phyloP scores from a whole-genome alignment of 1,140 invertebrate species.

The Lamellibrachia luymesi region DNA sequence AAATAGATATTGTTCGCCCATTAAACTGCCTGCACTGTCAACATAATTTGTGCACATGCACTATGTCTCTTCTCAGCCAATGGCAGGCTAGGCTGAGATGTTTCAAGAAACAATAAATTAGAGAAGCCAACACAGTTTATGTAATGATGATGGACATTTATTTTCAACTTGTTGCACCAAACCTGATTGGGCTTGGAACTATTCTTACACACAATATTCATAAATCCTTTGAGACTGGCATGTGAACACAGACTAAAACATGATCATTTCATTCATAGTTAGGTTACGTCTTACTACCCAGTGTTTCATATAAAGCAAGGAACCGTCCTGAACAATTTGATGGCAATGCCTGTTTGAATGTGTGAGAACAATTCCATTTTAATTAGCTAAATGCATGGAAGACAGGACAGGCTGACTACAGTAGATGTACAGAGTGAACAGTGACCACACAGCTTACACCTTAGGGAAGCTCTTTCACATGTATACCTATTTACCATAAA shows the following conservation, averaged over 20 bases:
- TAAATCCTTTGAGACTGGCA: neutral
- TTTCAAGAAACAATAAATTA: neutral
- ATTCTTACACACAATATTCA: no score
- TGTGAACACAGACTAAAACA: neutral
- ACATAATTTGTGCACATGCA: no score
- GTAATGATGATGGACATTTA: neutral
- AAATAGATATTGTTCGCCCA: no score
- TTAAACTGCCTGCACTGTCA: no score
- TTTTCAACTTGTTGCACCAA: neutral
- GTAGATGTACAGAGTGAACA: no score
- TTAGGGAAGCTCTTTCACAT: neutral
- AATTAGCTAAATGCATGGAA: neutral
- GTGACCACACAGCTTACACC: no score
- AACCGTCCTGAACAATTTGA: neutral
- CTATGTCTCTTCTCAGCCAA: no score
- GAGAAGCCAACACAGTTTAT: neutral
- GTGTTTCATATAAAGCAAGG: neutral
- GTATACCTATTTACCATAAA: neutral
- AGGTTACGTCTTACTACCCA: neutral
- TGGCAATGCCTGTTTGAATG: neutral
- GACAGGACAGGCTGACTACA: neutral
- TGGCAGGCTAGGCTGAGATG: neutral
- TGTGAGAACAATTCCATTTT: neutral
- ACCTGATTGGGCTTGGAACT: neutral
- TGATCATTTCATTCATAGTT: neutral